These are phyloP conservation scores for Cosmia pyralina DNA, from an alignment of 2,888 invertebrate species.

Conservation along the genomic window DNA sequence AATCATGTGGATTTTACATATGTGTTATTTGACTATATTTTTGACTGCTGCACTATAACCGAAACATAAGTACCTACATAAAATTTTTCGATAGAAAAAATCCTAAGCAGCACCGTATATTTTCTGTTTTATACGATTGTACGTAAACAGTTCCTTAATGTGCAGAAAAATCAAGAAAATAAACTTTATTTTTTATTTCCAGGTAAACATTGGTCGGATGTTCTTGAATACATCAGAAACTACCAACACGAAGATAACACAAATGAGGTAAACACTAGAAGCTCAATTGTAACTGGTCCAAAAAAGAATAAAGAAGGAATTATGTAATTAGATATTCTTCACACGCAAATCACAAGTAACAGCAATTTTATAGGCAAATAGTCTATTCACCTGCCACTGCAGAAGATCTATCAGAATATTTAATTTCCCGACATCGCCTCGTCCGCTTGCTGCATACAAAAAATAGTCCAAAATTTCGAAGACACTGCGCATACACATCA, in stretches of 20 bases:
- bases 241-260: background rate
- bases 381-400: background rate
- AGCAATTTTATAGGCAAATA: slow-evolving; percentile 8
- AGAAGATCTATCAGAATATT: slow-evolving; percentile 25
- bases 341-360: background rate
- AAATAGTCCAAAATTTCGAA: slow-evolving; percentile 30
- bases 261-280: slow-evolving; percentile 9
- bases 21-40: no score
- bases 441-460: slow-evolving; percentile 35
- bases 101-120: no score
- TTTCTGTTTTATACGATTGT: no score
- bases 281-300: no score
- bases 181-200: slow-evolving; percentile 13
- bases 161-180: slow-evolving; percentile 2
- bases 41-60: no score
- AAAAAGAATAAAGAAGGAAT: background rate
- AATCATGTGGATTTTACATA: no score
- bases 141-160: no score
- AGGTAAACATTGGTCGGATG: slow-evolving; percentile 22
- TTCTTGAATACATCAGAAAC: background rate
- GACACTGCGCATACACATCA: slow-evolving; percentile 4
- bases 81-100: no score
- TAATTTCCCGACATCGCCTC: background rate
- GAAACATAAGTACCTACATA: no score
- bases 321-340: background rate